Base-by-base conservation (phyloP, 64 coral and sea anemone genomes). In the Catalaphyllia jardinei region DNA sequence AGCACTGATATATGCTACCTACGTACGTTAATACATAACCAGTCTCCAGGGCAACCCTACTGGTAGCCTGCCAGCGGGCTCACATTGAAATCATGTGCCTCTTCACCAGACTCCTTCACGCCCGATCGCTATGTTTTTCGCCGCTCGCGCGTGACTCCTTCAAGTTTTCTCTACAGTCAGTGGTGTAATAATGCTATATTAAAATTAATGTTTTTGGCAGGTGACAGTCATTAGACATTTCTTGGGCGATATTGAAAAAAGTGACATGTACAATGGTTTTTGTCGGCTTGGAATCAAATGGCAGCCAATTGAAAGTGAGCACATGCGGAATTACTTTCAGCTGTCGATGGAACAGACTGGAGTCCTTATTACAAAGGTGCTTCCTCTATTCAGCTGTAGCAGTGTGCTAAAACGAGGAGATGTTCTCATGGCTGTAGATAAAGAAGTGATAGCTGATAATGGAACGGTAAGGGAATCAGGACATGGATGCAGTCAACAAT, bases 301-400 rank as follows among this genome's bases (percentile, higher is more conserved):
- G 95, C 95, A 97, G 85, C 91, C 95, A 31, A 97, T 97, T 65
- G 95, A 97, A 50, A 97, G 95, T n/a, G 95, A 97, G 31, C 95
- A 97, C 77, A 97, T 97, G 95, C 49, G 95, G 12, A 87, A 72
- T 4, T 97, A 97, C 75, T 97, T 97, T 39, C 89, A 97, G 88
- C 67, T 97, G 52, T 77, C 92, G 1, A n/a, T 7, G 27, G 76
- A 94, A 22, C 91, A 97, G 83, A 97, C 95, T 1, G 95, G 95
- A 8, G 92, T 97, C 13, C 75, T 97, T 10, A 78, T 97, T 4
- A 93, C 95, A 29, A 97, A 97, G 27, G 91, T 97, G 24, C 89
- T 97, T 57, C 83, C 87, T 11, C 52, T 97, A 25, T 97, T 97
- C 72, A 97, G 91, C 78, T 90, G 95, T 67, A 93, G 92, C n/a